These are phyloP conservation scores for Alca torda DNA, from an alignment of 2,797 vertebrate genomes.

Conservation along the genomic window DNA sequence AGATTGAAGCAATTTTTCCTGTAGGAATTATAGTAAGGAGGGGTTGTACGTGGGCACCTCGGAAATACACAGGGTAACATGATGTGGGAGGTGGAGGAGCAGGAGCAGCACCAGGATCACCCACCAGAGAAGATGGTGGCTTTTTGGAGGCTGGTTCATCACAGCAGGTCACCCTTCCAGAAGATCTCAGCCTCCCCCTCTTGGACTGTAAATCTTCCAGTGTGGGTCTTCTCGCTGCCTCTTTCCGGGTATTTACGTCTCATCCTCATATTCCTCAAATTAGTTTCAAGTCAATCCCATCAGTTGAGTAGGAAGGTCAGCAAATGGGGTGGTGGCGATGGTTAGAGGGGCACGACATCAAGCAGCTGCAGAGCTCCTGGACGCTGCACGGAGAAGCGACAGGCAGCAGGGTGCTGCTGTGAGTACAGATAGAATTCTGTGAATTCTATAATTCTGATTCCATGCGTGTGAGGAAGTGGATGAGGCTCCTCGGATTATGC, in stretches of 20 bases:
- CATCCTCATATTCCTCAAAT: background rate
- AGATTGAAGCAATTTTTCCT: background rate
- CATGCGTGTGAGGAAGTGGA: background rate
- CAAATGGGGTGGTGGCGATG: fast-evolving
- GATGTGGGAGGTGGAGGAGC: background rate
- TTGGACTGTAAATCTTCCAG: no score
- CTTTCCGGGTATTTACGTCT: background rate
- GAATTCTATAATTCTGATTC: background rate
- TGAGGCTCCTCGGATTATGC: fast-evolving
- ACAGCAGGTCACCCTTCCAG: background rate
- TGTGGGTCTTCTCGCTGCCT: background rate
- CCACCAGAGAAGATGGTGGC: background rate
- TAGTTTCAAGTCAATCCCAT: background rate
- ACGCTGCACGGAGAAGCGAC: fast-evolving
- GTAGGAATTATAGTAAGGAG: background rate
- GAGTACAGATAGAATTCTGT: no score
- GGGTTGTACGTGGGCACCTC: background rate
- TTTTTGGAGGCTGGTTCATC: background rate
- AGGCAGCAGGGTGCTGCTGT: background rate
- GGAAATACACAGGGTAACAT: fast-evolving
- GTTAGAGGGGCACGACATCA: background rate
- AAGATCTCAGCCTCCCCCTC: background rate
- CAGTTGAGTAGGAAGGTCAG: background rate
- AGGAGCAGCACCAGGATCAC: background rate
- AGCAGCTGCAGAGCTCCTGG: background rate